Evolutionary conservation across 1,140 invertebrate genomes (phyloP), one percentile per base, ranked within the genome.

Genomic region (Dreissena rostriformis): DNA sequence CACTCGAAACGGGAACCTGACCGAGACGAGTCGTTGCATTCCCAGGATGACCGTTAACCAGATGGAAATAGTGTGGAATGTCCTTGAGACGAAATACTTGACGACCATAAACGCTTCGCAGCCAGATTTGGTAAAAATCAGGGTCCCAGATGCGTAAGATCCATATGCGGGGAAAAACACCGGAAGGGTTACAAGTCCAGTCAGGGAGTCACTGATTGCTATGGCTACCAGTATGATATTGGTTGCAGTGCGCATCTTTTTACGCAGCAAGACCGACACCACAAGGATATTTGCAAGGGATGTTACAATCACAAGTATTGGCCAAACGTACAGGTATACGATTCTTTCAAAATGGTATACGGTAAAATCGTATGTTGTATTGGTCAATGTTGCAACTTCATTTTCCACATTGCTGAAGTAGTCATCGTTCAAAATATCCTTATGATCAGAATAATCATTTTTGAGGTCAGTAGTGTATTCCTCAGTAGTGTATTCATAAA

Each of bases 11-110:
- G 82, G 82, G 72, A 68, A 84, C 29, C 15, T 53, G 19, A 84
- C 82, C 24, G 63, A 84, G n/a, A 77, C 29, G 5, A 77, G 29
- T 53, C 82, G 68, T 29, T 84, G 82, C 61, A 84, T 51, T n/a
- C 82, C 82, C n/a, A 84, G 74, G 1, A 72, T 19, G 19, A 78
- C 53, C 63, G 82, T 84, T 74, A 77, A 66, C 82, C 82, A 84
- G 57, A 84, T 84, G 51, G 82, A 84, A 63, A 84, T 78, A 4
- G 82, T 84, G 53, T 84, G 82, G 29, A 84, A 84, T 12, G 63
- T 15, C 1, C 73, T 61, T n/a, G 57, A 66, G 24, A 83, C 10
- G 26, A 70, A 83, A 70, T 63, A 83, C 39, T 61, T 75, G 1
- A 63, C 22, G 12, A 83, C 24, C 65, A 75, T 67, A 22, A 76